These are phyloP conservation scores for Lepidochitona cinerea DNA, from an alignment of 2,888 invertebrate genomes.

Conservation along the genomic window DNA sequence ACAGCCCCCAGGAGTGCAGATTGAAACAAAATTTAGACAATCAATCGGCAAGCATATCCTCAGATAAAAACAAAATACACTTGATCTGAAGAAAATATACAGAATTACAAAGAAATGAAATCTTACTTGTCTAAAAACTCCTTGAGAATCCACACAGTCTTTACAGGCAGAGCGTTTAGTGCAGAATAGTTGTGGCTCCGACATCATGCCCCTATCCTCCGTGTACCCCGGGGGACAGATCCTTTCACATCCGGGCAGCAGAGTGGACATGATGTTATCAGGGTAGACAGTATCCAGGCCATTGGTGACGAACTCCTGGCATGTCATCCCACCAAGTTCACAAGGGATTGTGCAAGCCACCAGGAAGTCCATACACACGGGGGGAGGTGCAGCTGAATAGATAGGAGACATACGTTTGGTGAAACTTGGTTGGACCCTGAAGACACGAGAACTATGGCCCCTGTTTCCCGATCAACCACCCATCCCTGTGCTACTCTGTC, in stretches of 20 bases:
- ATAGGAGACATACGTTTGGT: too few relatives aligned
- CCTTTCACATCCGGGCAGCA: background rate
- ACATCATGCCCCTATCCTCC: background rate
- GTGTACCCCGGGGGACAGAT: background rate
- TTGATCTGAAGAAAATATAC: too few relatives aligned
- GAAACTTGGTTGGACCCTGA: constrained; percentile 31
- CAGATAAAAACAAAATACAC: too few relatives aligned
- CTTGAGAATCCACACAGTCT: background rate
- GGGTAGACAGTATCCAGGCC: background rate
- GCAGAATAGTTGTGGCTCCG: background rate
- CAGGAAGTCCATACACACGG: background rate
- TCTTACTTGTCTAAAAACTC: too few relatives aligned
- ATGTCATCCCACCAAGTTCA: background rate
- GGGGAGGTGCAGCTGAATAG: background rate
- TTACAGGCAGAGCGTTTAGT: background rate
- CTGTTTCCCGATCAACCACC: background rate
- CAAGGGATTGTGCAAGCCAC: background rate
- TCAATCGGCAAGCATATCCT: too few relatives aligned
- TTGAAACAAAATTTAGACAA: too few relatives aligned
- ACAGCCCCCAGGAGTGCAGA: too few relatives aligned
- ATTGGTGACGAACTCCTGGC: background rate
- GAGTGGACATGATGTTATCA: background rate
- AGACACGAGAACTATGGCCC: constrained; percentile 11
- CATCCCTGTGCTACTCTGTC: background rate
- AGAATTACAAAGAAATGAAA: too few relatives aligned